phyloP scores from a whole-genome alignment of 2,797 vertebrate species.

The Loriculus beryllinus region DNA sequence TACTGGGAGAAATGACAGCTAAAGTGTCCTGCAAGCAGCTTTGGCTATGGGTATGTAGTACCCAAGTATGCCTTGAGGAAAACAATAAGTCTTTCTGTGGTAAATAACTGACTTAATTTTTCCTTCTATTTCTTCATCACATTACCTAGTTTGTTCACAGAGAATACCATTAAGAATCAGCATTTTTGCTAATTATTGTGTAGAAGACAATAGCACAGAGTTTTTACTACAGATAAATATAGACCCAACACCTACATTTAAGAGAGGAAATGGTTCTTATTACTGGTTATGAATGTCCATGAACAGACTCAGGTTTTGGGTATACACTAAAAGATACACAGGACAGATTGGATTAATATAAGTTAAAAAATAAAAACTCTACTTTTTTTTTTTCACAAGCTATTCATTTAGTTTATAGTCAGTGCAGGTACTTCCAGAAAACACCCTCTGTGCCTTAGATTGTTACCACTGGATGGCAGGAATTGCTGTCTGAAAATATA shows the following conservation, averaged over 20 bases:
- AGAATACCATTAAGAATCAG: neutral
- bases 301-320: neutral
- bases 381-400: neutral
- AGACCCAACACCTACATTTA: neutral
- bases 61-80: neutral
- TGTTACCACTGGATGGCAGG: neutral
- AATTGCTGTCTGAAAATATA: neutral
- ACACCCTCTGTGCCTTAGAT: neutral
- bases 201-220: neutral
- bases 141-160: neutral
- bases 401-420: neutral
- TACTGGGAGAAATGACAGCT: neutral
- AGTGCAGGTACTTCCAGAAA: neutral
- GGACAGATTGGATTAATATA: neutral
- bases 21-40: neutral
- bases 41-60: neutral
- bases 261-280: neutral
- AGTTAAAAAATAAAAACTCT: neutral
- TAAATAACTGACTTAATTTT: neutral
- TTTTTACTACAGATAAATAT: neutral
- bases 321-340: neutral
- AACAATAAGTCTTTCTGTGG: neutral
- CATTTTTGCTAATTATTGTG: neutral
- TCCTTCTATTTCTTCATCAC: neutral
- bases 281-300: neutral